Conservation (phyloP, 1,140 invertebrate species). For the Phthorimaea operculella region DNA sequence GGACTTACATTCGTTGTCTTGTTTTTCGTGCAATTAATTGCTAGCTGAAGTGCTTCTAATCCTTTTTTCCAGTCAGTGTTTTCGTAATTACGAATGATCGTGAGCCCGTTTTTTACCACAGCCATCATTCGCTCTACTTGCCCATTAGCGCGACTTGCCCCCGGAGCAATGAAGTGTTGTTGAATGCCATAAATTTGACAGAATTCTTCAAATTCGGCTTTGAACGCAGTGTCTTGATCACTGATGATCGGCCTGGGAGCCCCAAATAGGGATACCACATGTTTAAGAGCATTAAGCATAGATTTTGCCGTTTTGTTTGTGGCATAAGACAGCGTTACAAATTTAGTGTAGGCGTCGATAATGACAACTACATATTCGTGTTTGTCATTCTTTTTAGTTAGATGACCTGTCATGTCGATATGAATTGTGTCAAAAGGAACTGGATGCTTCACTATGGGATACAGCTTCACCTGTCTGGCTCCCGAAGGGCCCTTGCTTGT, state of each 20-base stretch:
- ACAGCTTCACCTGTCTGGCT: slow-evolving; percentile 8
- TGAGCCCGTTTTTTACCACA: slow-evolving; percentile 9
- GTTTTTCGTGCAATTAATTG: slow-evolving; percentile 7
- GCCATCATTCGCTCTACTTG: slow-evolving; percentile 10
- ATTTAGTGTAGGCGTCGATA: slow-evolving; percentile 10
- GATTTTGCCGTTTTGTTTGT: slow-evolving; percentile 6
- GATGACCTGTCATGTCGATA: slow-evolving; percentile 8
- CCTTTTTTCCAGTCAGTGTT: slow-evolving; percentile 4
- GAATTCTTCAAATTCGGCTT: slow-evolving; percentile 9
- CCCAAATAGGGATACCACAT: slow-evolving; percentile 8
- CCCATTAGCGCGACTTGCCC: slow-evolving; percentile 6
- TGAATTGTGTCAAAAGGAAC: slow-evolving; percentile 9
- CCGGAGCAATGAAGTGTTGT: slow-evolving; percentile 11
- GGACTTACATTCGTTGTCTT: slow-evolving; percentile 9
- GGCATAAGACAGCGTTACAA: slow-evolving; percentile 1
- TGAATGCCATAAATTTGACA: slow-evolving; percentile 6
- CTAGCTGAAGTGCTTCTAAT: slow-evolving; percentile 2
- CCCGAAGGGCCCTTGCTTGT: slow-evolving; percentile 9
- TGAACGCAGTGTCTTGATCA: slow-evolving; percentile 8
- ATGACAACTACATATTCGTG: slow-evolving; percentile 10
- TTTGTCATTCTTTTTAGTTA: slow-evolving; percentile 8
- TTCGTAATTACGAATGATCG: slow-evolving; percentile 9
- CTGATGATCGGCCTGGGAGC: slow-evolving; percentile 7
- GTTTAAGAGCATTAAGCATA: slow-evolving; percentile 6
- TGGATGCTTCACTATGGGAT: slow-evolving; percentile 9